phyloP scores from a whole-genome alignment of 2,797 vertebrate genomes.

The Labroides dimidiatus region DNA sequence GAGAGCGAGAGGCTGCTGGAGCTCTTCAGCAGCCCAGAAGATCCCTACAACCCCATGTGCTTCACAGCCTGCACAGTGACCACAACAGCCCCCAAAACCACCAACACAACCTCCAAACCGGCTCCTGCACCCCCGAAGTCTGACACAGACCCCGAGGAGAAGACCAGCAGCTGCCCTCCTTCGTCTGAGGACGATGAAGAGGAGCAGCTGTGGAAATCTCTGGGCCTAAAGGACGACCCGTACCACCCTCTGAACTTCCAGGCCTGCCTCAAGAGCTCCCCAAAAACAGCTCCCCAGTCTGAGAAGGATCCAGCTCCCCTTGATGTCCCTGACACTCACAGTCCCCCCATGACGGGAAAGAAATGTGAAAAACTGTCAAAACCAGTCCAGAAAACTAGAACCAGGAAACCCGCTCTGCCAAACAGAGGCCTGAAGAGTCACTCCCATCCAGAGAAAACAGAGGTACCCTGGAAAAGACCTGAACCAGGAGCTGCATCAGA shows the following conservation, averaged over 20 bases:
- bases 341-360: neutral
- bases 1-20: slow-evolving; percentile 83
- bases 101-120: slow-evolving; percentile 9
- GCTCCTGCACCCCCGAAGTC: too few relatives aligned
- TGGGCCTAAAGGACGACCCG: slow-evolving; percentile 75
- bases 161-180: slow-evolving; percentile 38
- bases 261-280: slow-evolving; percentile 69
- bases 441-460: slow-evolving; percentile 52
- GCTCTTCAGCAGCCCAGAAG: slow-evolving; percentile 73
- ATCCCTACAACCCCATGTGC: slow-evolving; percentile 86
- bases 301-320: neutral
- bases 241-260: slow-evolving; percentile 85
- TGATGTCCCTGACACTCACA: neutral
- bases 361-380: slow-evolving; percentile 6
- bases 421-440: slow-evolving; percentile 56
- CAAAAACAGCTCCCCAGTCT: neutral
- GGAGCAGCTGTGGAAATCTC: slow-evolving; percentile 81
- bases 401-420: slow-evolving; percentile 45
- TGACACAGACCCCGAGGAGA: slow-evolving; percentile 56
- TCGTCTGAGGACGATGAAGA: slow-evolving; percentile 78
- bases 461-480: slow-evolving; percentile 75
- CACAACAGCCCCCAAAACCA: slow-evolving; percentile 29
- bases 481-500: neutral
- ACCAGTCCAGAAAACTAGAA: slow-evolving; percentile 12
- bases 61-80: slow-evolving; percentile 78